Base-by-base conservation (phyloP, 2,888 invertebrate species). In the Ophonus ardosiacus region DNA sequence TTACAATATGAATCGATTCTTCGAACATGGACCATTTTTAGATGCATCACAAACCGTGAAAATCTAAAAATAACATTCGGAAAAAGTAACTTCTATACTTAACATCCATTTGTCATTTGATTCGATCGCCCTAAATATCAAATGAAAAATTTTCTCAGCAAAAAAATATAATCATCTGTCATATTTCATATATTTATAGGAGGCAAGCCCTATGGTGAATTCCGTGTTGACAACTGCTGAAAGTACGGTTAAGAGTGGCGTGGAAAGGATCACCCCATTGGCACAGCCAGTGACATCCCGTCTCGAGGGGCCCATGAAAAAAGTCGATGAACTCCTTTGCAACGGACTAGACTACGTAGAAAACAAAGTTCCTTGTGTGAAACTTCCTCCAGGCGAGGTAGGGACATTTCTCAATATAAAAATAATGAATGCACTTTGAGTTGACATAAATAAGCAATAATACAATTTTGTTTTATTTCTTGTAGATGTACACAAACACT, bases 141-240 rank as follows among this genome's bases (percentile, higher is more conserved):
- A n/a, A n/a, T 21, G 21, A 21, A 1, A 21, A 21, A 21, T 56
- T 0, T 7, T 10, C 8, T 59, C 2, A 17, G 2, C 17, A 59
- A 8, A 59, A 59, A 59, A 59, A 63, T 13, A 21, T 63, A 63
- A 10, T 8, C 18, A 0, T 21, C 24, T 21, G n/a, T 21, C 21
- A 21, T 21, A 21, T 21, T 21, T 21, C 31, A 31, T 31, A 5
- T 31, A 31, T 31, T 31, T 31, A 4, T 86, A 93, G 90, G 93
- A 92, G 85, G 93, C 92, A 59, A 92, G 93, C 89, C 90, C 92
- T 56, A 88, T 93, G 56, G 90, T 93, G 31, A 92, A 92, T 87
- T 93, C 93, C 93, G 93, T 93, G 0, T 88, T 93, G 8, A 91
- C 90, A 82, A 92, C 93, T 15, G 93, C 93, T 0, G 94, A 94